Conservation (phyloP, 2,797 vertebrate species). For the Anomalospiza imberbis region DNA sequence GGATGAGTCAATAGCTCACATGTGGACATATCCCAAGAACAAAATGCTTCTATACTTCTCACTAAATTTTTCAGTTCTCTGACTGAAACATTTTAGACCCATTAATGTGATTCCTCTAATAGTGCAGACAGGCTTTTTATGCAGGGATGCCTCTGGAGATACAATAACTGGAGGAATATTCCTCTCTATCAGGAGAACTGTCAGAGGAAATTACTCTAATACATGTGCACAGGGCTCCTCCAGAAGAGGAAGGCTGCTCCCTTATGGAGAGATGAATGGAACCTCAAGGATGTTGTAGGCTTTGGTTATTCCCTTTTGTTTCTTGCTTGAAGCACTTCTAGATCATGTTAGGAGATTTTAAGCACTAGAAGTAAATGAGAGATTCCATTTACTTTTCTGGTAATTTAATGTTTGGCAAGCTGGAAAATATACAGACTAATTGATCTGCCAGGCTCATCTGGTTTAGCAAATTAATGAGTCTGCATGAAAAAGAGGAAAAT, state of each 20-base stretch:
- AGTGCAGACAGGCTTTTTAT: conserved; percentile 41
- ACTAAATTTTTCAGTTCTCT: conserved; percentile 10
- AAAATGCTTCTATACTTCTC: not conserved
- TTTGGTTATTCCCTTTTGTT: conserved; percentile 40
- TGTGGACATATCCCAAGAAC: not conserved
- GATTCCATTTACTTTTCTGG: conserved; percentile 56
- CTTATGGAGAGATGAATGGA: conserved; percentile 21
- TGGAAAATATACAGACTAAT: conserved; percentile 66
- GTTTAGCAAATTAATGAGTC: conserved; percentile 25
- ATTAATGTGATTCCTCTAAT: conserved; percentile 44
- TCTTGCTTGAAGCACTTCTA: conserved; percentile 53
- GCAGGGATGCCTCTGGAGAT: conserved; percentile 28
- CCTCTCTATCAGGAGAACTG: conserved; percentile 27
- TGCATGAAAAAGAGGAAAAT: not conserved
- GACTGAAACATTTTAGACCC: conserved; percentile 29
- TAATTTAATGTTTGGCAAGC: conserved; percentile 62
- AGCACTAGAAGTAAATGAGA: conserved; percentile 48
- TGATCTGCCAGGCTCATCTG: conserved; percentile 35
- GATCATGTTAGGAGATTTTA: conserved; percentile 27
- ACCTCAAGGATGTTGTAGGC: conserved; percentile 7
- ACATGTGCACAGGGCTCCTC: not conserved
- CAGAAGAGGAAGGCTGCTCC: conserved; percentile 10
- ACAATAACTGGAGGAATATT: not conserved
- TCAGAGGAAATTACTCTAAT: conserved; percentile 46
- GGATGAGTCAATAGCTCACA: not conserved